Percentiles rank a stretch among this genome's conserved stretches.
Conservation (phyloP, 1,140 invertebrate species). For the Conus betulinus region DNA sequence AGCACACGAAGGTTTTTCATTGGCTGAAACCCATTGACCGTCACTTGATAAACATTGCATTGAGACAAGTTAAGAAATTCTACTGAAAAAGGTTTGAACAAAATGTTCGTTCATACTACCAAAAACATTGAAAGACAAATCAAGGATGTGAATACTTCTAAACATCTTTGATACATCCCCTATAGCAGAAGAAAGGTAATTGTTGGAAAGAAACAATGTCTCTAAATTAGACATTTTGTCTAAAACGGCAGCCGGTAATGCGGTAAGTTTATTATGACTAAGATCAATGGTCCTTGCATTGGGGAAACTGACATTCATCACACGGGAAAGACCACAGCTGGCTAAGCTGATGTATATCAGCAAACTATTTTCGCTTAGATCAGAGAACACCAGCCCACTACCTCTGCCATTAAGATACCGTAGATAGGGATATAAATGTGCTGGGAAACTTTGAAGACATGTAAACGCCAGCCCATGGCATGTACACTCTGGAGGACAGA, state of each 20-base stretch:
- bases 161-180: not conserved
- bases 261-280: not conserved
- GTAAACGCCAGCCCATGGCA: slow-evolving; percentile 25
- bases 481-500: not conserved
- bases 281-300: slow-evolving; percentile 8
- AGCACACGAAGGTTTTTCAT: slow-evolving; percentile 29
- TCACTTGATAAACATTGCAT: slow-evolving; percentile 25
- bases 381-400: not conserved
- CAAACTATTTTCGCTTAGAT: not conserved
- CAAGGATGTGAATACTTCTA: too few relatives aligned
- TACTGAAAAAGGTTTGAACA: too few relatives aligned
- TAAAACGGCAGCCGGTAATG: not conserved
- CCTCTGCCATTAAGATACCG: not conserved
- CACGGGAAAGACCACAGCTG: not conserved
- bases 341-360: slow-evolving; percentile 15
- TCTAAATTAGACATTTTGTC: not conserved
- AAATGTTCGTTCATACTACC: slow-evolving; percentile 22
- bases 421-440: too few relatives aligned
- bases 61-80: not conserved
- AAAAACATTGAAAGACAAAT: not conserved
- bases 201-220: not conserved
- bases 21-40: slow-evolving; percentile 30
- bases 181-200: not conserved
- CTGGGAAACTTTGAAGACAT: not conserved
- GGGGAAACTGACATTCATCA: not conserved